Conservation (phyloP, 92 coral and sea anemone genomes). For the Pocillopora meandrina region DNA sequence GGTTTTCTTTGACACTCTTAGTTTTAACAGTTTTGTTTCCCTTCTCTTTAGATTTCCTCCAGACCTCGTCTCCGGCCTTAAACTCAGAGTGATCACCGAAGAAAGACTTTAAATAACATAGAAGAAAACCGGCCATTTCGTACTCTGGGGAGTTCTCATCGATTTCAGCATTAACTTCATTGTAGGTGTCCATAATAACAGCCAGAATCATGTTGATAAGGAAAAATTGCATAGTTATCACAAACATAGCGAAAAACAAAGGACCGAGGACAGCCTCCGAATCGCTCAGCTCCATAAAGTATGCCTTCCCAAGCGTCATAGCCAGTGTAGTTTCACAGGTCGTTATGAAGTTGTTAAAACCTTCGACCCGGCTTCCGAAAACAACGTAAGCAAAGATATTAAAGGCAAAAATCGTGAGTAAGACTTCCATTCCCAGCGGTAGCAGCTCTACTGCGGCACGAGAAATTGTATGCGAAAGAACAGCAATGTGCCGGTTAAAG, state of each 20-base stretch:
- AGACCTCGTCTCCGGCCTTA: constrained; percentile 46
- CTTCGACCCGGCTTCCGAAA: constrained; percentile 58
- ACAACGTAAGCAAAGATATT: constrained; percentile 53
- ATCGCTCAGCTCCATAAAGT: constrained; percentile 54
- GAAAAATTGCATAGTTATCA: constrained; percentile 61
- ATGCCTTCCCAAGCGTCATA: constrained; percentile 61
- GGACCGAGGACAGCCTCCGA: constrained; percentile 60
- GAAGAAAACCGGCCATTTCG: constrained; percentile 44
- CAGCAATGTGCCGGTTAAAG: constrained; percentile 62
- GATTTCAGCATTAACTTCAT: constrained; percentile 46
- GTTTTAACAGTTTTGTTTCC: background rate
- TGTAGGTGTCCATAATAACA: constrained; percentile 57
- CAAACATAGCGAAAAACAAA: constrained; percentile 35
- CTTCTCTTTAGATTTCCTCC: constrained; percentile 28
- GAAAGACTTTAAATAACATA: constrained; percentile 33
- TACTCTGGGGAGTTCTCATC: constrained; percentile 33
- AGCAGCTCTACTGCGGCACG: constrained; percentile 39
- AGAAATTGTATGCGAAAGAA: constrained; percentile 50
- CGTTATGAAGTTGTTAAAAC: constrained; percentile 27
- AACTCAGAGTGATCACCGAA: constrained; percentile 45
- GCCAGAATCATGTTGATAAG: constrained; percentile 68
- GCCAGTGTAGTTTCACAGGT: constrained; percentile 62
- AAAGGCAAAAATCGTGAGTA: constrained; percentile 52
- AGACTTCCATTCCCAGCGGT: constrained; percentile 49
- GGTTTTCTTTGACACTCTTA: constrained; percentile 16